Base-by-base conservation (phyloP, 2,888 invertebrate genomes). In the Clostera curtula region DNA sequence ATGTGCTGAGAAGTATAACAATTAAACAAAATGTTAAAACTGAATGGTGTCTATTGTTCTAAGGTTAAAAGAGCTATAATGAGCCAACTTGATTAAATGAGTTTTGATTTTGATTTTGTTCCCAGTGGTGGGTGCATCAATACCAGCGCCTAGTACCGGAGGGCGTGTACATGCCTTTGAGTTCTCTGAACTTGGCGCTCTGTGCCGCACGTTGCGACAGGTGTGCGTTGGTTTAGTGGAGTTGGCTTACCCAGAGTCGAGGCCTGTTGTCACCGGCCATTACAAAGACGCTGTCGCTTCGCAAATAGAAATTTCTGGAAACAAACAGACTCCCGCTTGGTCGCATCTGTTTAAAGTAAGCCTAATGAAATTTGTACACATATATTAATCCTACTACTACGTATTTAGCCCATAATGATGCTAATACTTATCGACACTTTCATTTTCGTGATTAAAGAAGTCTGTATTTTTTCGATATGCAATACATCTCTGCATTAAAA, bases 221-320 rank as follows among this genome's bases (percentile, higher is more conserved):
- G 90, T 93, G 3, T 93, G 93, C 49, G 77, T 96, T 9, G 95
- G 95, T 0, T 82, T 96, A 5, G 92, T 96, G 5, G 93, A 95
- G 58, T 76, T 96, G 24, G 95, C 95, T 0, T 94, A 93, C 59
- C 95, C 95, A 0, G 94, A 93, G 53, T 88, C 89, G 0, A 79
- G 91, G 40, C 89, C 88, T 0, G 83, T 85, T 4, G 74, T 89
- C 0, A 71, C 84, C 10, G 87, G 89, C n/a, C 89, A 89, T 47
- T 92, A 91, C 54, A 86, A 58, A 15, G 70, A 68, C 18, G 66
- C 67, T 0, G 64, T 70, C 13, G 27, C 40, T 11, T 34, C 42
- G 3, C 49, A 48, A 24, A 49, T 51, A 2, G 56, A 56, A 29
- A 29, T 54, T 2, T 40, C 52, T 2, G 68, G 56, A 36, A 60